Percentiles rank a stretch among this genome's conserved stretches.
Conservation (phyloP, 2,113 vertebrate genomes). For the Isichthys henryi region DNA sequence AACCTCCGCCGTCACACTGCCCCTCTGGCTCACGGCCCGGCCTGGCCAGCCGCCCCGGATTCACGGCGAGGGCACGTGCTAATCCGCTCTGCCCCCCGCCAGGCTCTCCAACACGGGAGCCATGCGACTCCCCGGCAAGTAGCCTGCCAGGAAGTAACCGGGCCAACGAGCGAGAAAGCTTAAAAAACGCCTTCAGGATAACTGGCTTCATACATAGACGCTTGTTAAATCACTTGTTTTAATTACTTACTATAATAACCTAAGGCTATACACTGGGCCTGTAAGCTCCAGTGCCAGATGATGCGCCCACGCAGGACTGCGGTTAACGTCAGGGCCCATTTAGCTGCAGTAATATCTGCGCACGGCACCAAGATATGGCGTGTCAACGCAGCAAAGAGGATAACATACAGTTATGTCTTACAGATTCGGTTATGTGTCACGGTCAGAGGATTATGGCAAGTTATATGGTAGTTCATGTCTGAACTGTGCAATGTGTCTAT, state of each 20-base stretch:
- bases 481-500: background rate
- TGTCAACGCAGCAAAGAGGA: background rate
- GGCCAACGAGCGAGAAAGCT: background rate
- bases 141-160: background rate
- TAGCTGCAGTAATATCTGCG: background rate
- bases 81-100: background rate
- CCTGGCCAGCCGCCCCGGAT: background rate
- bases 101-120: background rate
- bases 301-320: background rate
- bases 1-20: background rate
- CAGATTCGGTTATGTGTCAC: background rate
- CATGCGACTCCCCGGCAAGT: background rate
- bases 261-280: background rate
- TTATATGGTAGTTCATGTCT: background rate
- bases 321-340: background rate
- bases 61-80: background rate
- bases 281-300: background rate
- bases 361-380: background rate
- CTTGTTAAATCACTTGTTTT: background rate
- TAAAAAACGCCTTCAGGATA: background rate
- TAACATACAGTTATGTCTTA: background rate
- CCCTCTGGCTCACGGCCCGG: background rate
- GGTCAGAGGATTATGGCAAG: background rate
- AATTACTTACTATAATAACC: background rate
- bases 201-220: background rate